phyloP scores from a whole-genome alignment of 1,140 invertebrate genomes.

The Trichonephila clavipes region DNA sequence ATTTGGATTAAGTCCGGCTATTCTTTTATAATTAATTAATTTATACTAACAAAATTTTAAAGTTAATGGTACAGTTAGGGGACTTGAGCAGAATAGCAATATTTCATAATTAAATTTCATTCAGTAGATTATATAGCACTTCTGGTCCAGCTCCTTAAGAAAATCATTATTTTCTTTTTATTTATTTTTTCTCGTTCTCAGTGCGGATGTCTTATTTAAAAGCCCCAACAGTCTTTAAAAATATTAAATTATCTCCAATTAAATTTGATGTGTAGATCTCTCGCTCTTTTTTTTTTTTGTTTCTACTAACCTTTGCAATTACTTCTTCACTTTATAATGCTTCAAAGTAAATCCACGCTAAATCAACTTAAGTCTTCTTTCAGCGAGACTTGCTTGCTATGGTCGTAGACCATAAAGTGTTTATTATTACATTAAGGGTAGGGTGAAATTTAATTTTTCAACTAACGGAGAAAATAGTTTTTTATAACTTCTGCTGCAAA shows the following conservation, averaged over 20 bases:
- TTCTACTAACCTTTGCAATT: background rate
- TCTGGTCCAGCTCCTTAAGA: background rate
- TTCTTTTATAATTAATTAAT: too few species aligned
- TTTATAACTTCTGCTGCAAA: background rate
- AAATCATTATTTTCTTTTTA: background rate
- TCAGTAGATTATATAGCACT: background rate
- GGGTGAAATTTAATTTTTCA: constrained; percentile 9
- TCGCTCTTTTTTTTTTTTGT: background rate
- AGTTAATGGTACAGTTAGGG: too few species aligned
- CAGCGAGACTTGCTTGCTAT: background rate
- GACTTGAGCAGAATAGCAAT: too few species aligned
- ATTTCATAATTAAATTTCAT: background rate
- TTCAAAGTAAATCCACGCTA: constrained; percentile 19
- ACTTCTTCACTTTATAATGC: constrained; percentile 19
- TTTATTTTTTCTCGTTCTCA: background rate
- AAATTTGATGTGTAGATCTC: constrained; percentile 13
- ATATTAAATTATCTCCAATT: constrained; percentile 39
- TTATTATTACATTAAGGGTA: constrained; percentile 21
- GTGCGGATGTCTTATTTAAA: background rate
- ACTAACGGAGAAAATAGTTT: background rate
- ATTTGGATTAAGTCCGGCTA: too few species aligned
- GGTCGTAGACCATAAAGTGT: constrained; percentile 18
- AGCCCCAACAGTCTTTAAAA: background rate
- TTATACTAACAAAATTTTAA: too few species aligned
- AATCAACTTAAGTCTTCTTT: constrained; percentile 16